These are phyloP conservation scores for Amiota minor DNA, from an alignment of 2,888 invertebrate species.

Conservation along the genomic window DNA sequence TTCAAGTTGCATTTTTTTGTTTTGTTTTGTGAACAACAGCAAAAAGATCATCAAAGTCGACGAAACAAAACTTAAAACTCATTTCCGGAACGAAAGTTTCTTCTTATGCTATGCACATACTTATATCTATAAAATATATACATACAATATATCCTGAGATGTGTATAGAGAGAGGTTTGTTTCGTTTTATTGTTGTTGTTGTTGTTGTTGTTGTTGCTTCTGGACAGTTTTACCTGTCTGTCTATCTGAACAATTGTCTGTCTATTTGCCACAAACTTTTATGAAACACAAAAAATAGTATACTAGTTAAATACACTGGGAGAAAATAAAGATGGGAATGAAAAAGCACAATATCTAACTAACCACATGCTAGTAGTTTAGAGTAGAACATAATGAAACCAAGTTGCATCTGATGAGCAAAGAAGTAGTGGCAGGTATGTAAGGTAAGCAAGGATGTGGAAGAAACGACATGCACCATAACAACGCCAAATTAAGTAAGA, in stretches of 20 bases:
- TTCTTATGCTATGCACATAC: background rate
- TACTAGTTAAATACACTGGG: constrained; percentile 21
- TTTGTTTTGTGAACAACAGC: constrained; percentile 7
- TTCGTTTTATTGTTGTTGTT: background rate
- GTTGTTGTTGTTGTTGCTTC: background rate
- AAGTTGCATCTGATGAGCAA: background rate
- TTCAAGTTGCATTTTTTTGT: background rate
- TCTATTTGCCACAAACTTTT: constrained; percentile 5
- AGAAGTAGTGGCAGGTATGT: background rate
- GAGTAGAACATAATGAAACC: background rate
- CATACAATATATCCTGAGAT: background rate
- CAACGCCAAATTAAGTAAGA: constrained; percentile 27
- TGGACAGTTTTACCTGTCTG: background rate
- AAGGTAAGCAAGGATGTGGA: background rate
- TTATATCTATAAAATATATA: no score
- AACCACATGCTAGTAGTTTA: constrained; percentile 19
- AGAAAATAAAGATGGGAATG: background rate
- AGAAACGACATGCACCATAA: constrained; percentile 9
- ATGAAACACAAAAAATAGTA: background rate
- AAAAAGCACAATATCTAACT: constrained; percentile 15
- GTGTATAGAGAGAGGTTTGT: background rate
- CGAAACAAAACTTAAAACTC: background rate
- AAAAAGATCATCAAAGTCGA: background rate
- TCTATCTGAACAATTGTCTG: no score
- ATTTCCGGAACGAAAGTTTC: background rate